Evolutionary conservation across 2,888 invertebrate species (phyloP), one percentile per base, ranked within the genome.

Genomic region (Rhabditoides inermis): DNA sequence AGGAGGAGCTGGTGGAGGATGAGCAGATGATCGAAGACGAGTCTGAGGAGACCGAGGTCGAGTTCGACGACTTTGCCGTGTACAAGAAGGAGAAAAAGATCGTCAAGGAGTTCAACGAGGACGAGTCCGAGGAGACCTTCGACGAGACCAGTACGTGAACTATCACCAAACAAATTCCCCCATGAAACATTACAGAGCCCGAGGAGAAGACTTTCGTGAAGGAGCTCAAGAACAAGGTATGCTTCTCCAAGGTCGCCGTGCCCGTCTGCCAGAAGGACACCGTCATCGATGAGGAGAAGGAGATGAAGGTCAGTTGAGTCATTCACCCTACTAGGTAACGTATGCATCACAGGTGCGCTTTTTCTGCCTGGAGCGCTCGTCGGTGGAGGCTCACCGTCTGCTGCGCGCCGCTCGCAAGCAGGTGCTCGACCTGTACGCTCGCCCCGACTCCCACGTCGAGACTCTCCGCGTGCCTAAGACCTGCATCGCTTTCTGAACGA

Each of bases 1-100:
- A 51, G 51, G 18, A 45, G 1, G 15, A 23, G 25, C 27, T 51
- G 20, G 15, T 7, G 20, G 51, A 51, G 45, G 45, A 45, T 23
- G 41, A 45, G 51, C 37, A 44, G 25, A 44, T 25, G 20, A 12
- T 22, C 15, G 10, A 45, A 23, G 15, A 32, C 26, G 37, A 36
- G 26, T 12, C 20, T 15, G 22, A 45, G 23, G 44, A 30, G 20
- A 35, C 36, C 26, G 25, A 26, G 15, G 12, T 18, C 18, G 26
- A 18, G 28, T 32, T 35, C 36, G 39, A 37, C 12, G 35, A 25
- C 23, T 25, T 25, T 30, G 12, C n/a, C 23, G 50, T 35, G 20
- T 26, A 3, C 23, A 41, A 40, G 25, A 32, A 32, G 49, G 32
- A 41, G 18, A 49, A 41, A 25, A 49, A 49, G 35, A n/a, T n/a